Conservation (phyloP, 1,140 invertebrate genomes). For the Dinoponera quadriceps region DNA sequence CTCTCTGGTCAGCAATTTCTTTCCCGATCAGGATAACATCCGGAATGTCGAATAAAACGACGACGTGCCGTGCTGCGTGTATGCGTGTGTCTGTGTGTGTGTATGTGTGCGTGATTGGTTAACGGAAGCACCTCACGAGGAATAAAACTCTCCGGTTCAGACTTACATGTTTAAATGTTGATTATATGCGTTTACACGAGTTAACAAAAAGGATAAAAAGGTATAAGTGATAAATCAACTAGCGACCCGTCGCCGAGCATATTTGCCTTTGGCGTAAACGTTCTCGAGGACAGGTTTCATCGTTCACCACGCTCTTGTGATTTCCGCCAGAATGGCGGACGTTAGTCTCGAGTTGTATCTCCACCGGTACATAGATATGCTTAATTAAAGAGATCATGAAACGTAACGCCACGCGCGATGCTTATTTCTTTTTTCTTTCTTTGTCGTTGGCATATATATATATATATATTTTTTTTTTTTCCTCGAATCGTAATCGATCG, state of each 20-base stretch:
- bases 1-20: constrained; percentile 85
- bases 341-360: background rate
- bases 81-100: background rate
- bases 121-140: constrained; percentile 23
- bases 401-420: background rate
- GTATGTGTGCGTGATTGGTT: background rate
- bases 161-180: background rate
- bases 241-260: constrained; percentile 8
- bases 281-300: constrained; percentile 27
- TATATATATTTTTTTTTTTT: too few species aligned
- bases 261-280: constrained; percentile 26
- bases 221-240: constrained; percentile 27
- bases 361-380: background rate
- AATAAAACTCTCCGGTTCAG: constrained; percentile 6
- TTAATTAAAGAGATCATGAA: background rate
- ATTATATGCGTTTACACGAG: background rate
- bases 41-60: constrained; percentile 79
- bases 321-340: constrained; percentile 23
- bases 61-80: background rate
- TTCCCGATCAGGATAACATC: constrained; percentile 84
- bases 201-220: background rate
- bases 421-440: background rate
- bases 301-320: constrained; percentile 22
- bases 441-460: background rate
- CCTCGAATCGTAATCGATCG: constrained; percentile 5